Evolutionary conservation across 1,140 invertebrate species (phyloP).

Genomic region (Coelopa frigida): DNA sequence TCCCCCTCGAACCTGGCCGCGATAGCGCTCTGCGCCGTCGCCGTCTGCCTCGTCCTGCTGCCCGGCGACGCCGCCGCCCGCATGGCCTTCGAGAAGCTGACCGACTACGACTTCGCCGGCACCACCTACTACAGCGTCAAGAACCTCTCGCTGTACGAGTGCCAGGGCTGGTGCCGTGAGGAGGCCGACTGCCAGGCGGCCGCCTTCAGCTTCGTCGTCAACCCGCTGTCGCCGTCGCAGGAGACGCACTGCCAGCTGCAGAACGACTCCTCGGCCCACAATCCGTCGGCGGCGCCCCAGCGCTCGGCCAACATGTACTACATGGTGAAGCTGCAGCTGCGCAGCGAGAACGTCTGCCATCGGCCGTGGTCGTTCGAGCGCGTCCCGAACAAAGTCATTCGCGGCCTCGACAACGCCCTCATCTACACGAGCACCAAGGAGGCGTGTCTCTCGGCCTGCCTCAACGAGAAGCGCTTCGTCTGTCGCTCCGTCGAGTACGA

Average conservation of each 20-base stretch:
- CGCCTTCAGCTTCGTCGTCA: conserved; percentile 85
- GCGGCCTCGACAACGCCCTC: conserved; percentile 81
- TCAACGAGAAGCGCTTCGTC: conserved; percentile 86
- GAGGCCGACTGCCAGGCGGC: conserved; percentile 85
- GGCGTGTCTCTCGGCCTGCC: conserved; percentile 82
- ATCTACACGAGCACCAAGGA: conserved; percentile 92
- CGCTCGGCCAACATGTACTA: conserved; percentile 87
- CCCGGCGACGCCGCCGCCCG: conserved; percentile 48
- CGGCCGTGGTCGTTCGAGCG: conserved; percentile 89
- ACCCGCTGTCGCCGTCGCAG: conserved; percentile 83
- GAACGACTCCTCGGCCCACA: conserved; percentile 83
- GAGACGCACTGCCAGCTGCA: conserved; percentile 87
- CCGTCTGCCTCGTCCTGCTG: conserved; percentile 19
- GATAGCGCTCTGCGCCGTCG: conserved; percentile 15
- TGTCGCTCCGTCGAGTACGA: conserved; percentile 91
- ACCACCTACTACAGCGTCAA: conserved; percentile 87
- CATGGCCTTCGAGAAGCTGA: conserved; percentile 88
- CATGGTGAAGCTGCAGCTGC: conserved; percentile 86
- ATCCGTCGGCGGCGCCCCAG: conserved; percentile 73
- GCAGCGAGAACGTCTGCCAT: conserved; percentile 84
- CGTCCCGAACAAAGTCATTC: conserved; percentile 84
- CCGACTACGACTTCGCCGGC: conserved; percentile 83
- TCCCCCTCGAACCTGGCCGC: too few relatives aligned
- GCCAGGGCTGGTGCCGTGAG: conserved; percentile 89
- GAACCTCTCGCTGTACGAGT: conserved; percentile 87